A percentile compares a stretch with the other conserved stretches of the same genome.
Conservation (phyloP, 2,113 vertebrate species). For the Rhea pennata region DNA sequence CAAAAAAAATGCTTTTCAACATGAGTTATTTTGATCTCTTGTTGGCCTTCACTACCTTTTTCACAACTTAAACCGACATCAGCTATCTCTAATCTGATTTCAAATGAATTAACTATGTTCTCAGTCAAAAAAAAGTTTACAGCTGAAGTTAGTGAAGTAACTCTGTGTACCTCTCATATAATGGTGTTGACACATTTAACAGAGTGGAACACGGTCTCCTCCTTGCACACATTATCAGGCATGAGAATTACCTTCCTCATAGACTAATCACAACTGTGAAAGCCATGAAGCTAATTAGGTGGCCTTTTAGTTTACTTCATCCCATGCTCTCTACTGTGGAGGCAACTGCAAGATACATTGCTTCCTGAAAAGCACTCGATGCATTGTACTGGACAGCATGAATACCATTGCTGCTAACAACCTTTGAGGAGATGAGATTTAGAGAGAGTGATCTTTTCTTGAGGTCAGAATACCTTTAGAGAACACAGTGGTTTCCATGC, state of each 20-base stretch:
- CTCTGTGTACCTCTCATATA: neutral
- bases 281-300: neutral
- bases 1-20: neutral
- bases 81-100: neutral
- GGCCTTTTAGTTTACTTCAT: neutral
- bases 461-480: neutral
- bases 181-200: neutral
- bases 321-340: neutral
- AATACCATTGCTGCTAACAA: rapidly evolving
- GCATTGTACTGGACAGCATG: neutral
- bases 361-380: neutral
- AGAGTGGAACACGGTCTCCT: neutral
- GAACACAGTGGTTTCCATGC: neutral
- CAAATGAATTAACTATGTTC: neutral
- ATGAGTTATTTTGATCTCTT: neutral
- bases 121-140: neutral
- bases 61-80: neutral
- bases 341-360: neutral
- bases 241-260: neutral
- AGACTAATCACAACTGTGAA: neutral
- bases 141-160: neutral
- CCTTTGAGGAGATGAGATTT: neutral
- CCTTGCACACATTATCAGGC: neutral
- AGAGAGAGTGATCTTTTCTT: rapidly evolving
- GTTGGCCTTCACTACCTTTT: neutral